Conservation (phyloP, 2,113 vertebrate genomes). For the Lycaon pictus region DNA sequence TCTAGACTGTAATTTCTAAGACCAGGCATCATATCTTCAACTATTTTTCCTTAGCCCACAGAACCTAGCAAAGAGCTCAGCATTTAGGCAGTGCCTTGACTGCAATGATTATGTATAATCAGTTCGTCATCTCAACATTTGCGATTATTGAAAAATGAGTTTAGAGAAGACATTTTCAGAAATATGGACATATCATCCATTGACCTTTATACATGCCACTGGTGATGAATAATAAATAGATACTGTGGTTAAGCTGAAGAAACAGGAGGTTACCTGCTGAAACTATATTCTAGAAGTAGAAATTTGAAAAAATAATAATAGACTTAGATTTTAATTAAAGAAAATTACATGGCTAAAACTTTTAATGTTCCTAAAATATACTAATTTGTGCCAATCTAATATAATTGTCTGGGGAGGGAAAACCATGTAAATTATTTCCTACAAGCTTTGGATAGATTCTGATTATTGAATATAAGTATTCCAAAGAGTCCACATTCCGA, state of each 20-base stretch:
- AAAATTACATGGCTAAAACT: not conserved
- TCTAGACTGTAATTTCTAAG: not conserved
- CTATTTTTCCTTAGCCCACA: not conserved
- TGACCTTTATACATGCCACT: not conserved
- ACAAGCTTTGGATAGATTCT: conserved; percentile 18
- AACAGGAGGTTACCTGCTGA: not conserved
- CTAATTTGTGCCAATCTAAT: not conserved
- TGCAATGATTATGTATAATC: not conserved
- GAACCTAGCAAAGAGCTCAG: not conserved
- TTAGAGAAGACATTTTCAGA: conserved; percentile 42
- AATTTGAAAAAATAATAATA: not conserved
- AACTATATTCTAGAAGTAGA: not conserved
- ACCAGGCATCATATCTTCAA: not conserved
- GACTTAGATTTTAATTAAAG: conserved; percentile 23
- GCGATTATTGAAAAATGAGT: not conserved
- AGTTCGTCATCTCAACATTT: not conserved
- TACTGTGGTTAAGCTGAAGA: not conserved
- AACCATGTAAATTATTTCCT: conserved; percentile 3
- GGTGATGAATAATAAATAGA: not conserved
- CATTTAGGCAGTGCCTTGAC: not conserved
- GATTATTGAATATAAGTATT: conserved; percentile 28
- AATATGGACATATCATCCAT: not conserved
- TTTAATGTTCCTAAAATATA: conserved; percentile 21
- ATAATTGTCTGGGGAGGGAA: not conserved
- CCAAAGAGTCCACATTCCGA: not conserved